Evolutionary conservation across 2,113 vertebrate genomes (phyloP), one percentile per base, ranked within the genome.

Genomic region (Meriones unguiculatus): DNA sequence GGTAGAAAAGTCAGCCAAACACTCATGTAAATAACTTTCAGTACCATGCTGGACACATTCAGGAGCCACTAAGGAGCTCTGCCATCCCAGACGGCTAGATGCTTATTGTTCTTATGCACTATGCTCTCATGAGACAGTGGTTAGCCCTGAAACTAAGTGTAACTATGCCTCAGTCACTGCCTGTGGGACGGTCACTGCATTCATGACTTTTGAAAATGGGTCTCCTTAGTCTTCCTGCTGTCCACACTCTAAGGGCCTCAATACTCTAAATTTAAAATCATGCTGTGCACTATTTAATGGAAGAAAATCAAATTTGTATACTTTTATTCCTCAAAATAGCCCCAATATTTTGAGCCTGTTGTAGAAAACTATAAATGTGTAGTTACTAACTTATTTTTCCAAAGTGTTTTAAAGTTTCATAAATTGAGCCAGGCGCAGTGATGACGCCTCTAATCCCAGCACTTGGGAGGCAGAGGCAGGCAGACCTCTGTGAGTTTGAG

Each of bases 211-310:
- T 89, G 77, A 95, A 91, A 32, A 59, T 90, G n/a, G 52, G 70
- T 75, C 65, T 91, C 67, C 78, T 93, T 93, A 52, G 90, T 32
- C 72, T 76, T 95, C 65, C 81, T 81, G 32, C 14, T 89, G 25
- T 54, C 50, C 52, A 76, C 24, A 94, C 41, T 38, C 80, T 90
- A 59, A 72, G 4, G 91, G 18, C 78, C 84, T 93, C 77, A 92
- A 73, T 30, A 88, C 80, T 81, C 46, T 91, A 95, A 92, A 97
- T 15, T 91, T 91, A 93, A 94, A 89, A 92, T 20, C 96, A 95
- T 14, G n/a, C 65, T 94, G 32, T 92, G 14, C 70, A 90, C 25
- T 90, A 4, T 46, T n/a, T 87, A 84, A 28, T 78, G 13, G 78
- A 32, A 52, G 11, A 57, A 89, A 82, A 18, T 28, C 38, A 91